Evolutionary conservation across 2,113 vertebrate genomes (phyloP), one percentile per base, ranked within the genome.

Genomic region (Dendropsophus ebraccatus): DNA sequence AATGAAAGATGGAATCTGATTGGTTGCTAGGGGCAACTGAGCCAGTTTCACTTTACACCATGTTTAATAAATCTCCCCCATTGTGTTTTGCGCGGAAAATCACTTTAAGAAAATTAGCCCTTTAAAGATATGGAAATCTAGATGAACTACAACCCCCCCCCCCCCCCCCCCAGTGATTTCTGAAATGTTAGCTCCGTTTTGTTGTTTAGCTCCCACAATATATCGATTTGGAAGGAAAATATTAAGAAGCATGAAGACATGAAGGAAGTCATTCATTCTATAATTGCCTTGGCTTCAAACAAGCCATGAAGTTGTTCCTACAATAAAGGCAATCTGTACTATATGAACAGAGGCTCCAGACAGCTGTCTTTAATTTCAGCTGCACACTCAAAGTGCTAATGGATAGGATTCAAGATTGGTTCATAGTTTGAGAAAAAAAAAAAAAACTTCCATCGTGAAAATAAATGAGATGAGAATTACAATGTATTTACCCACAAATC

Each of bases 221-320:
- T 52, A 89, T 84, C 85, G 75, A 88, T 87, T 91, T 91, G 83
- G 87, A 87, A 83, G 81, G 76, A 88, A 87, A 89, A 70, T 70
- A 70, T 70, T 70, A 70, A 89, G 67, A 81, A 88, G 67, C 5
- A 87, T 86, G 88, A 90, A 91, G 87, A 92, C 92, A 92, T 93
- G 95, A 94, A 95, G 94, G 95, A 96, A 96, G 95, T 96, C 92
- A 94, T 95, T 96, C 95, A 95, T 93, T 94, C 95, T 93, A 91
- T 96, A 96, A 99, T 97, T 95, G 94, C 94, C 95, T 92, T 90
- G 92, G 95, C 95, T 95, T 95, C 96, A 96, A 96, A 95, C 93
- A 91, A 91, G 89, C 91, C 94, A 94, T 92, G 91, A 91, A 90
- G 93, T 90, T 92, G 92, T 87, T 88, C 92, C 92, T 93, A 95